Evolutionary conservation across 2,797 vertebrate genomes (phyloP), one percentile per base, ranked within the genome.

Genomic region (Craterocephalus amniculus): DNA sequence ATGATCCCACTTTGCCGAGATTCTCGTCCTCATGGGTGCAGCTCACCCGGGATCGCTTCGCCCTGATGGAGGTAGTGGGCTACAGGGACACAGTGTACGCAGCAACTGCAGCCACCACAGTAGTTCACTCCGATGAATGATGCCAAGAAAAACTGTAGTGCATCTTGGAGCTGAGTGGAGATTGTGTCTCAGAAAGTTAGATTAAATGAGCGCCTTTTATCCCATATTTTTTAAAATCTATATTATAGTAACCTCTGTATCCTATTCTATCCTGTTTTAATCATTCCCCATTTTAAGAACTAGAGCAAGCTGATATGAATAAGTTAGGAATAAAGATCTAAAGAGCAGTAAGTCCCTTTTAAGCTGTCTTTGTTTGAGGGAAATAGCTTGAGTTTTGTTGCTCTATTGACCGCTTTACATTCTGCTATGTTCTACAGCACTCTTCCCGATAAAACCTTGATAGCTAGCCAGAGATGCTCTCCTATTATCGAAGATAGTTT

Each of bases 341-440:
- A 16, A 16, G 56, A 71, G 68, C 9, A 57, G 56, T 72, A 63
- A 60, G 52, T 34, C 52, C 43, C 48, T 34, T 35, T 78, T 84
- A 63, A 66, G 65, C 55, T 61, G 38, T 71, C 76, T 86, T 84
- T 80, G 80, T 86, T 79, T 81, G 58, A 78, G 63, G 45, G 66
- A 58, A 83, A 68, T 70, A 72, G 49, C 32, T 52, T 35, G 4
- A 58, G 13, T 74, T 76, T 81, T 79, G 70, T 85, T 85, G 80
- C 83, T 87, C 57, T 79, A 84, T 85, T 88, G 87, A 86, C 77
- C n/a, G 59, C 70, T 73, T 89, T 79, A 79, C 72, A 78, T 92
- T 84, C 73, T 76, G 75, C 56, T 80, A 64, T 48, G 57, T 81
- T 81, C 70, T 57, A 31, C 63, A 77, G 72, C 74, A 63, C 66